Evolutionary conservation across 2,797 vertebrate genomes (phyloP), one percentile per base, ranked within the genome.

Genomic region (Lindbergichthys nudifrons): DNA sequence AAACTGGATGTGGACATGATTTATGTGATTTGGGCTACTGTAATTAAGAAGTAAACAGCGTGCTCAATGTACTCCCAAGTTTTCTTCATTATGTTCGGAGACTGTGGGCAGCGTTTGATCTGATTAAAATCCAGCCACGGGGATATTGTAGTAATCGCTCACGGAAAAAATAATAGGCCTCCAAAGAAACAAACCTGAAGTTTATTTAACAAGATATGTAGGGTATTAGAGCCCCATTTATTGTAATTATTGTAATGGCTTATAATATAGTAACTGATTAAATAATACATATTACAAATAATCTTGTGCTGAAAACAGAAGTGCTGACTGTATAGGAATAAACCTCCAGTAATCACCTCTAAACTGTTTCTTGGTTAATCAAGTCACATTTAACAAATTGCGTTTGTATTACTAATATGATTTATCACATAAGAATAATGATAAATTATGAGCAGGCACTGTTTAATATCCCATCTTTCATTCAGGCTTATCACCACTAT

Each of bases 41-140:
- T 83, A 89, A 92, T 91, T 91, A 88, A 65, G 87, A 88, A 85
- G 82, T 77, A 84, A 89, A 88, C 79, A 83, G 79, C 56, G 69
- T 58, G 68, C 80, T 59, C 77, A 75, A 58, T 81, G 73, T 82
- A 76, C 64, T 77, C 61, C 0, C 0, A 18, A 61, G 43, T 76
- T 88, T 88, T 85, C 72, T 77, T 90, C 58, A 85, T 88, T 87
- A 79, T 75, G 70, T 63, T 78, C 32, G 21, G 50, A 79, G 69
- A 39, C 64, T 75, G 80, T 80, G 73, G 72, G 68, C 76, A 75
- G 66, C 30, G 19, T 81, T 79, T 81, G 51, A 87, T 81, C 68
- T 81, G 77, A 89, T 89, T 85, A 83, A 73, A 83, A 59, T 81
- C 43, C 48, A 68, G 65, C 75, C 82, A 43, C 11, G 32, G 65